Base-by-base conservation (phyloP, 2,797 vertebrate genomes). In the Cirrhinus molitorella region DNA sequence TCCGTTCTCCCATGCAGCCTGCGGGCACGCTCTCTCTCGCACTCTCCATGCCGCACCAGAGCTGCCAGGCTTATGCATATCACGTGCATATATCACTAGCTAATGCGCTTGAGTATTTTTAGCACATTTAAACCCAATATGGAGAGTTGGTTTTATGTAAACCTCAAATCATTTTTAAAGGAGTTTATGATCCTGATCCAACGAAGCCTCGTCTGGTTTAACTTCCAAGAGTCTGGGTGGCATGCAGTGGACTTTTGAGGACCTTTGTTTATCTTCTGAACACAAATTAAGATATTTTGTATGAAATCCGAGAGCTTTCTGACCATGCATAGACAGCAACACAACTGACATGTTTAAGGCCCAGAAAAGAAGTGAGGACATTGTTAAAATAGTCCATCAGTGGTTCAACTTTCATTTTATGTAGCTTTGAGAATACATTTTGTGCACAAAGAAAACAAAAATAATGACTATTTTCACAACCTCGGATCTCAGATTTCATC, bases 81-180 rank as follows among this genome's bases (percentile, higher is more conserved):
- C 89, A 90, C 88, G 90, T 91, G 88, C 91, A 94, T 93, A 92
- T 87, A 94, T 94, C 92, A 94, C 80, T 61, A 61, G 63, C 84
- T 85, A 47, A 89, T 88, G 89, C 88, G 80, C 86, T 88, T 66
- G 78, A 80, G 91, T 94, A 94, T 94, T 92, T 94, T 93, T 93
- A 93, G 92, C 71, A 85, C 65, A 71, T 84, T 85, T 85, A 83
- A 81, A 80, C 59, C 66, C 25, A 57, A 77, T 87, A 77, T 81
- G 73, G 73, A 17, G 63, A 89, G 75, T 76, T 34, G 85, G 83
- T 74, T 67, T 79, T 23, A 80, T 85, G 51, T 80, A 74, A 68
- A 73, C 43, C 67, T 49, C 67, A 78, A 37, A 81, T 85, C 14
- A 82, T 61, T 53, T 79, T 66, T 53, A 53, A 73, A 72, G 9